Percentiles rank a stretch among this genome's conserved stretches.
These are phyloP conservation scores for Microtus pennsylvanicus DNA, from an alignment of 2,113 vertebrate species.

Conservation along the genomic window DNA sequence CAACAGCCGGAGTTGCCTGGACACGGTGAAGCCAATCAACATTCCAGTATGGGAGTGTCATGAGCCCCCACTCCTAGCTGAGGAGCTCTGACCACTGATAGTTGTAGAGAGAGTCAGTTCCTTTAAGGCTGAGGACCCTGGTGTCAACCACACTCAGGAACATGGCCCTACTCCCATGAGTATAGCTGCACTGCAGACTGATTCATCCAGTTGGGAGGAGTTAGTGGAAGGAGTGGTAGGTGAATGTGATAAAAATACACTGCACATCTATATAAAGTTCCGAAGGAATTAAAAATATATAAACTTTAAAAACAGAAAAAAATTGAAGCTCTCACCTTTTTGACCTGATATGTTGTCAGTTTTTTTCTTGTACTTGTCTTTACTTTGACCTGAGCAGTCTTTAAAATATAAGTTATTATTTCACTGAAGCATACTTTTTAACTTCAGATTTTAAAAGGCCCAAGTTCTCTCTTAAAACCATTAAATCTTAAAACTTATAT, in stretches of 20 bases:
- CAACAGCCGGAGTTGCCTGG: neutral
- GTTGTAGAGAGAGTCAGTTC: neutral
- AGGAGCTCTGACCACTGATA: neutral
- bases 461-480: neutral
- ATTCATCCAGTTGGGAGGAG: neutral
- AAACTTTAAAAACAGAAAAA: neutral
- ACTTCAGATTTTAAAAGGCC: neutral
- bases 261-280: neutral
- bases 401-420: conserved; percentile 32
- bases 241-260: no score
- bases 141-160: neutral
- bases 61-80: neutral
- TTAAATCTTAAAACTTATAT: neutral
- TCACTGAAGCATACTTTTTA: neutral
- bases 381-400: conserved; percentile 25
- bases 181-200: no score
- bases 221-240: neutral
- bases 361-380: conserved; percentile 17
- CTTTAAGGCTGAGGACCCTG: neutral
- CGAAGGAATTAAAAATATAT: neutral
- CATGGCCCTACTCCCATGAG: neutral
- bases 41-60: neutral
- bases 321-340: neutral
- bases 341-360: neutral
- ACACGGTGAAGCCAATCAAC: neutral